These are phyloP conservation scores for Wiebesia pumilae DNA, from an alignment of 1,140 invertebrate species.

Conservation along the genomic window DNA sequence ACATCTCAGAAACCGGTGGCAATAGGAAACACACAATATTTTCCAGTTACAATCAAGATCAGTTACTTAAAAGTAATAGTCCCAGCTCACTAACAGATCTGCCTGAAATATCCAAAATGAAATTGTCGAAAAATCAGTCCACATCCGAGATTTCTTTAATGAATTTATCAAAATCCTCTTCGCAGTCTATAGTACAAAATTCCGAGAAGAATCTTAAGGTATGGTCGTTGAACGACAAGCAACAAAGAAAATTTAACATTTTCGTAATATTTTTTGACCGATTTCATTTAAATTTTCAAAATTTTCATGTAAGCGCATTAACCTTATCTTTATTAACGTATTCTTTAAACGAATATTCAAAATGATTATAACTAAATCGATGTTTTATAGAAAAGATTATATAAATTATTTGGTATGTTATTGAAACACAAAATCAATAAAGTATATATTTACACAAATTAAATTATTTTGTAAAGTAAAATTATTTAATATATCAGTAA, in stretches of 20 bases:
- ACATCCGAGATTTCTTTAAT: conserved; percentile 29
- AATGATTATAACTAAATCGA: too few relatives aligned
- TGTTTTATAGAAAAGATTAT: neutral
- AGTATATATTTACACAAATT: too few relatives aligned
- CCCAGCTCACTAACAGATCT: neutral
- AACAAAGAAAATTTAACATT: conserved; percentile 9
- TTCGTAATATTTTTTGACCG: conserved; percentile 6
- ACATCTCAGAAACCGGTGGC: conserved; percentile 52
- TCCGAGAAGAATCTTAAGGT: conserved; percentile 55
- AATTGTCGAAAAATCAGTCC: neutral
- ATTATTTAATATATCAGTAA: too few relatives aligned
- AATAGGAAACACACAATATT: conserved; percentile 57
- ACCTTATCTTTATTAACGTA: too few relatives aligned
- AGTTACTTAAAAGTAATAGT: neutral
- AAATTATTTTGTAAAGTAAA: too few relatives aligned
- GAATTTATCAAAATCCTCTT: neutral
- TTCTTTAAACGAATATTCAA: too few relatives aligned
- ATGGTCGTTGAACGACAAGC: neutral
- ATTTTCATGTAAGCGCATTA: neutral
- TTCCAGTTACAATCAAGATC: conserved; percentile 57
- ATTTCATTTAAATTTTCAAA: conserved; percentile 13
- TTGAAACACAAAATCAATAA: too few relatives aligned
- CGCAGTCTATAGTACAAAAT: conserved; percentile 46
- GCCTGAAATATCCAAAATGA: neutral
- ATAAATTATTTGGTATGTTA: neutral